These are phyloP conservation scores for Puffinus mauretanicus DNA, from an alignment of 2,113 vertebrate species.

Conservation along the genomic window DNA sequence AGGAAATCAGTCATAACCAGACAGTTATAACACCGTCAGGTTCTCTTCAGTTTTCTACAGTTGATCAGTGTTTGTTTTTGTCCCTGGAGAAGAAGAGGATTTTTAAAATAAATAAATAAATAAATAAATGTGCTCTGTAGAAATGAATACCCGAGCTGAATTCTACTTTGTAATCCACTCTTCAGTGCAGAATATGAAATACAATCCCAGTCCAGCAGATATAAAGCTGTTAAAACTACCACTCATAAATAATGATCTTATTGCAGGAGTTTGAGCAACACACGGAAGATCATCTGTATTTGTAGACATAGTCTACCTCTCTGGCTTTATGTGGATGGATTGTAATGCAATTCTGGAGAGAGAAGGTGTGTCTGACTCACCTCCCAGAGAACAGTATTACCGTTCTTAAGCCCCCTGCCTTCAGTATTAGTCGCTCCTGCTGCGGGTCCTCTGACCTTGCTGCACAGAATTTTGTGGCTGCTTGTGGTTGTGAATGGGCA, in stretches of 20 bases:
- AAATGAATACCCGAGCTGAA: not conserved
- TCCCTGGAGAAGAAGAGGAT: not conserved
- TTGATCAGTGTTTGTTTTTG: not conserved
- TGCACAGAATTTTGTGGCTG: not conserved
- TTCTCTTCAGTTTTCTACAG: not conserved
- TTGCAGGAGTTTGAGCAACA: not conserved
- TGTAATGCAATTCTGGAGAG: no score
- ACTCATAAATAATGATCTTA: not conserved
- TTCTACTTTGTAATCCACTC: not conserved
- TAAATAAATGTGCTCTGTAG: not conserved
- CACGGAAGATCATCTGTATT: not conserved
- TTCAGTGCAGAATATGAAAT: not conserved
- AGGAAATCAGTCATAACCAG: not conserved
- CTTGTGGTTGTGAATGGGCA: not conserved
- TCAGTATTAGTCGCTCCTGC: fast-evolving
- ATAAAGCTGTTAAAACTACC: not conserved
- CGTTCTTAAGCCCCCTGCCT: not conserved
- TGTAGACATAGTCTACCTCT: not conserved
- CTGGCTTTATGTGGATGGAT: not conserved
- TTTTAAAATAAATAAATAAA: not conserved
- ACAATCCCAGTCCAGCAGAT: not conserved
- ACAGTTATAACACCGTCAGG: no score
- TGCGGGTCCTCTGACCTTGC: not conserved
- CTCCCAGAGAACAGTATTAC: not conserved
- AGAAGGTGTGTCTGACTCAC: not conserved